These are phyloP conservation scores for Rhinatrema bivittatum DNA, from an alignment of 2,797 vertebrate genomes.

Conservation along the genomic window DNA sequence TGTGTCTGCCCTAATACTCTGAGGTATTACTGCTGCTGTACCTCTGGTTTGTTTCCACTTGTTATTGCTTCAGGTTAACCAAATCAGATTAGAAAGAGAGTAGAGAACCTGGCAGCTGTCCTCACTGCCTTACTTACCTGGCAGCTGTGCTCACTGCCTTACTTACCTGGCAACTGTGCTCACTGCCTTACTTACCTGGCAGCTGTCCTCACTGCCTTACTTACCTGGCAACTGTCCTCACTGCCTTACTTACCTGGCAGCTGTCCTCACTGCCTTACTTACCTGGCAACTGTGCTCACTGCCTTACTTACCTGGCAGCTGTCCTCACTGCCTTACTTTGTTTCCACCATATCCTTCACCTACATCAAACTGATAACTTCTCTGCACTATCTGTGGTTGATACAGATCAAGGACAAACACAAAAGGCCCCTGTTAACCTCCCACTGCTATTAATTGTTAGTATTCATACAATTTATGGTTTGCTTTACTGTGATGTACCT, in stretches of 20 bases:
- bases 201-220: not conserved
- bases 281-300: too few species aligned
- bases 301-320: not conserved
- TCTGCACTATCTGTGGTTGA: not conserved
- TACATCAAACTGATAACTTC: slow-evolving; percentile 3
- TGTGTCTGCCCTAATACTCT: too few species aligned
- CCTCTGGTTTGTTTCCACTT: slow-evolving; percentile 3
- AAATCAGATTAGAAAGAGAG: not conserved
- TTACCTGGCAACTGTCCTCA: too few species aligned
- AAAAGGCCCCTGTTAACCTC: too few species aligned
- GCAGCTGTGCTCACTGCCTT: not conserved
- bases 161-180: too few species aligned
- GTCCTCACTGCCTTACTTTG: not conserved
- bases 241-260: not conserved
- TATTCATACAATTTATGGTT: too few species aligned
- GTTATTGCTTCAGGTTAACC: not conserved
- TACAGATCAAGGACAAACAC: not conserved
- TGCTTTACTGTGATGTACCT: too few species aligned
- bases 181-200: not conserved
- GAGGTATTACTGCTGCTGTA: too few species aligned
- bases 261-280: too few species aligned
- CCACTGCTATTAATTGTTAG: too few species aligned
- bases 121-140: not conserved
- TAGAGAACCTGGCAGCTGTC: not conserved
- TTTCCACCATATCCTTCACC: not conserved